Base-by-base conservation (phyloP, 2,797 vertebrate genomes). In the Falco novaeseelandiae region DNA sequence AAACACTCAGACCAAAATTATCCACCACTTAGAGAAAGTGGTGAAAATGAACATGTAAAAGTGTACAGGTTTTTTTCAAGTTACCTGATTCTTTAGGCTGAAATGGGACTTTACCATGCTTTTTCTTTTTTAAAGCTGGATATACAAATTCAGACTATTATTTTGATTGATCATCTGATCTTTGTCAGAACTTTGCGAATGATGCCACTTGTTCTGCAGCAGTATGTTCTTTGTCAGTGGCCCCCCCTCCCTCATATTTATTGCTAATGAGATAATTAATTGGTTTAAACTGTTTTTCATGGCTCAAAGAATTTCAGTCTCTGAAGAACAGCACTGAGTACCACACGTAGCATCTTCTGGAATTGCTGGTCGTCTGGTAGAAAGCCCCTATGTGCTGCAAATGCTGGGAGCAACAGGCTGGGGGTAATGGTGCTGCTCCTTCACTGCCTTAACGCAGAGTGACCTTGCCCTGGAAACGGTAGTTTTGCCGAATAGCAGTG, bases 301-400 rank as follows among this genome's bases (percentile, higher is more conserved):
- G 69, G 48, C 86, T 88, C 77, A 2, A 74, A 95, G 89, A 79
- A 78, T 42, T 85, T 89, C 62, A 83, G 34, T 96, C 86, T 97
- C 96, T 69, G 90, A 97, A 96, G 95, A 97, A 57, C 80, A 96
- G 89, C 80, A 30, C 42, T 22, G 78, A 94, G 89, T 87, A 93
- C 57, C 85, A 83, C 86, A 44, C 34, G 85, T 65, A 95, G 86
- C 93, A 90, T 93, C 92, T 97, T 93, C 95, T 88, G 89, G 76
- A 84, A 40, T 42, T 95, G 89, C 95, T 91, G 65, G 36, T 81
- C 67, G 83, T 42, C 67, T 95, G 86, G 87, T 40, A 51, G 96
- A 93, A 89, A 84, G 87, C 32, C 92, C 91, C 40, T 78, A 79
- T 54, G 95, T 78, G 86, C 94, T 84, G 40, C 70, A 70, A 74